A percentile compares a stretch with the other conserved stretches of the same genome.
Conservation (phyloP, 2,797 vertebrate species). For the Enteromius mattozi region DNA sequence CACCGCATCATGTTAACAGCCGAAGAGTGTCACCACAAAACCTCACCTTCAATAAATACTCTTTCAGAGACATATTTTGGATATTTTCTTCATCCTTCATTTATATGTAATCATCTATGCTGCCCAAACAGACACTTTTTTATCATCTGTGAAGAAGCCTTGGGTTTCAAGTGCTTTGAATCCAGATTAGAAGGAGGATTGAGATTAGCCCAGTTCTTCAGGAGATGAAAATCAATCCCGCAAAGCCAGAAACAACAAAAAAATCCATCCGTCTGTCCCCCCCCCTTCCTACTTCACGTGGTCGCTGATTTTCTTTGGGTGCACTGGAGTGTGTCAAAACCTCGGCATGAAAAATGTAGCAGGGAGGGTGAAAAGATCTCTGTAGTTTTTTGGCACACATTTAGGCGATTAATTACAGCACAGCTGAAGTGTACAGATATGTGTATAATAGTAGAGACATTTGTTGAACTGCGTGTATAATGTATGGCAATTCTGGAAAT, state of each 20-base stretch:
- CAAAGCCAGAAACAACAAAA: constrained; percentile 36
- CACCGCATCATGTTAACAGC: constrained; percentile 59
- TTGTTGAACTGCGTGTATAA: constrained; percentile 64
- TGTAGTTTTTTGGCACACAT: constrained; percentile 46
- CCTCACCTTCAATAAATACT: constrained; percentile 43
- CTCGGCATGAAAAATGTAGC: constrained; percentile 40
- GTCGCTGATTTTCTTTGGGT: constrained; percentile 23
- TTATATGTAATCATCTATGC: background rate
- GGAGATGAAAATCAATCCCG: constrained; percentile 57
- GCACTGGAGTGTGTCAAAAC: constrained; percentile 44
- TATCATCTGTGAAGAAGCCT: constrained; percentile 34
- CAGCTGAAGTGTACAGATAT: constrained; percentile 47
- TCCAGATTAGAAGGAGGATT: constrained; percentile 58
- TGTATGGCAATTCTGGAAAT: constrained; percentile 63
- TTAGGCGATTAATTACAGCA: constrained; percentile 59
- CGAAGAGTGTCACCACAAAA: constrained; percentile 54
- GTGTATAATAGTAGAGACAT: constrained; percentile 59
- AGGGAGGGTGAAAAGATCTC: constrained; percentile 26
- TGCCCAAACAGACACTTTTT: constrained; percentile 27
- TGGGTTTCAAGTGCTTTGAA: constrained; percentile 56
- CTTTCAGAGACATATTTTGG: constrained; percentile 45
- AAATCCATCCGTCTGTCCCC: constrained; percentile 30
- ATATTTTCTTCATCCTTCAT: constrained; percentile 35
- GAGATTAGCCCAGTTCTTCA: constrained; percentile 59
- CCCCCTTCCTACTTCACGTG: background rate